These are phyloP conservation scores for Pan troglodytes DNA, from an alignment of 2,113 vertebrate genomes.

Conservation along the genomic window NHGRI_mPanTro3-v2.1_pri NC_072410.2:63412001-63412500, in stretches of 20 bases:
- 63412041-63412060: constrained; percentile 87
- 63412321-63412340: constrained; percentile 43
- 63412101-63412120: constrained; percentile 86
- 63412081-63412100: constrained; percentile 89
- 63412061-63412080: constrained; percentile 86
- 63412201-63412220: neutral
- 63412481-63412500: constrained; percentile 67
- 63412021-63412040: constrained; percentile 84
- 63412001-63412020: constrained; percentile 86
- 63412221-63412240: neutral
- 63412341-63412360: constrained; percentile 54
- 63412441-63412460: constrained; percentile 52
- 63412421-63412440: constrained; percentile 69
- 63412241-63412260: neutral
- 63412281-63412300: constrained; percentile 43
- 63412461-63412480: constrained; percentile 15
- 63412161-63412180: constrained; percentile 78
- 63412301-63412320: constrained; percentile 67
- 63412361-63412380: constrained; percentile 53
- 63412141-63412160: constrained; percentile 82
- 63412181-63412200: constrained; percentile 71
- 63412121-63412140: constrained; percentile 85
- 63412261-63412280: constrained; percentile 28
- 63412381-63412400: constrained; percentile 5
- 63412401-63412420: constrained; percentile 72